Base-by-base conservation (phyloP, 2,888 invertebrate genomes). In the Fragum whitleyi region DNA sequence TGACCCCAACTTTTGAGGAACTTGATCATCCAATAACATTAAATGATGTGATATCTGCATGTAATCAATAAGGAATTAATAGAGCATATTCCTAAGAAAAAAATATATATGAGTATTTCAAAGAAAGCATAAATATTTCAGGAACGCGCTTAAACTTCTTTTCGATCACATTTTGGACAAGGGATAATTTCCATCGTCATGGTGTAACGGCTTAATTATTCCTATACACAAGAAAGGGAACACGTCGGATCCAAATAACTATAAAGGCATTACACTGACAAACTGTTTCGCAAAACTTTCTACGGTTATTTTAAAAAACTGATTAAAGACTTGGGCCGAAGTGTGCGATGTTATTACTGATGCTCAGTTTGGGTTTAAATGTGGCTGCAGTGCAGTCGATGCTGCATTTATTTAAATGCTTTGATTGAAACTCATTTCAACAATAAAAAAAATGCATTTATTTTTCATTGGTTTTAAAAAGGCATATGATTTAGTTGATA, bases 171-270 rank as follows among this genome's bases (percentile, higher is more conserved):
- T 67, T 3, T 47, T 47, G 23, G 47, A 67, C 21, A 53, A 26
- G 19, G 69, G 69, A 26, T 6, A 69, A 11, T 69, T 69, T 19
- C 69, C 69, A 16, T 26, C 26, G 19, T 29, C 26, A 23, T 53
- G 69, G 69, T 47, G 28, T 29, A 26, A 69, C 47, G 69, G 69
- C 5, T 36, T 69, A 11, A 69, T 69, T 9, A 32, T 69, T 9
- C 69, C 69, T 28, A 53, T 53, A 2, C 5, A 26, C 6, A 69
- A 69, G 19, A 53, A 69, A 39, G 51, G 29, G 5, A 28, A 51
- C 19, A 14, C 69, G 53, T 26, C 23, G 26, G 59, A 59, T 26
- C 23, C 59, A 6, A 62, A 62, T 32, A 62, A 62, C n/a, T 62
- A 62, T 39, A 29, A 36, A 21, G 62, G 62, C 16, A 62, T 62